A percentile compares a stretch with the other conserved stretches of the same genome.
Conservation (phyloP, 2,113 vertebrate genomes). For the Trematomus loennbergii region DNA sequence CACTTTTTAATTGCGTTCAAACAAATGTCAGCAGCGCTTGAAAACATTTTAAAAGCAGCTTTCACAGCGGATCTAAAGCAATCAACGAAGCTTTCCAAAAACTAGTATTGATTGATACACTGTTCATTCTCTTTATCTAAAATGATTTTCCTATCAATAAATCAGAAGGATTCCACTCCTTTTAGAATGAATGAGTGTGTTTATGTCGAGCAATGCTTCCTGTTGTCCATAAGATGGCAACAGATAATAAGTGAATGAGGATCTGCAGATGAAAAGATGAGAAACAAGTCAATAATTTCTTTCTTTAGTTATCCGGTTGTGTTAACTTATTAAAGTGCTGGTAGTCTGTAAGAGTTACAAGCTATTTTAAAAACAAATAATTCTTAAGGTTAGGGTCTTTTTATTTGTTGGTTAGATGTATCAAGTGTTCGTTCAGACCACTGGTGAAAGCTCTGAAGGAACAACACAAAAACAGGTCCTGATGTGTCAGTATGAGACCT, state of each 20-base stretch:
- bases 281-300: neutral
- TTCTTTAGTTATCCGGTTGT: constrained; percentile 1
- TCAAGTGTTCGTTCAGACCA: neutral
- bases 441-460: neutral
- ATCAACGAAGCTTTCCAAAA: constrained; percentile 33
- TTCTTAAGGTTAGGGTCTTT: neutral
- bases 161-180: constrained; percentile 6
- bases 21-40: neutral
- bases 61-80: neutral
- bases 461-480: neutral
- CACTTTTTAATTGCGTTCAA: neutral
- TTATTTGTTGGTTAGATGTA: too few species aligned
- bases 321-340: neutral
- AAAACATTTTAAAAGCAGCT: constrained; percentile 29
- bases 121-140: constrained; percentile 27
- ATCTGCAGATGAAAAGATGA: neutral
- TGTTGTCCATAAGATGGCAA: constrained; percentile 59
- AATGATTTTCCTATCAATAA: neutral
- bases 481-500: constrained; percentile 8
- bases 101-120: constrained; percentile 26
- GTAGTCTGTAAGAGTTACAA: neutral
- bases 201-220: constrained; percentile 36
- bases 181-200: neutral
- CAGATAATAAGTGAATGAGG: constrained; percentile 19
- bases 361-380: neutral